Base-by-base conservation (phyloP, 2,797 vertebrate genomes). In the Clarias fuscus region DNA sequence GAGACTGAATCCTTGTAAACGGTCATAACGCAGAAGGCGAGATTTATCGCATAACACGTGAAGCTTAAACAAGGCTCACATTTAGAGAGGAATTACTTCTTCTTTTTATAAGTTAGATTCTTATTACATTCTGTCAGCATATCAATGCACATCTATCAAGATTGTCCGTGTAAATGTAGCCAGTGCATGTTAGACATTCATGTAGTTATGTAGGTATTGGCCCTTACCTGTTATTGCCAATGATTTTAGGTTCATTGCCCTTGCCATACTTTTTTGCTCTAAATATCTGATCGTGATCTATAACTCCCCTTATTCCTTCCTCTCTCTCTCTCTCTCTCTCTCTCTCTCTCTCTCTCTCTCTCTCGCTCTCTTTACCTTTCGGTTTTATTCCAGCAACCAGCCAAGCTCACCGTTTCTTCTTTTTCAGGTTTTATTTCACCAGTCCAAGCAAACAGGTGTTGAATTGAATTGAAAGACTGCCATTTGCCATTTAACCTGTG, bases 391-490 rank as follows among this genome's bases (percentile, higher is more conserved):
- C 53, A 84, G 90, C 88, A 59, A 76, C 14, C 64, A 88, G 6
- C 82, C 89, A 88, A 86, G 59, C 84, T 83, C 65, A 73, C 78
- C 67, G 68, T 84, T 81, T 86, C 58, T 86, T 70, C n/a, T 76
- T 14, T 27, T 4, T 58, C 79, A 24, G 11, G 3, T 22, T 85
- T 88, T 14, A 53, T 59, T 77, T 77, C 76, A 58, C 40, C 79
- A 90, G 78, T 91, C 85, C 84, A 88, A 65, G 80, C 58, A 82
- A 90, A 86, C 87, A 92, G 89, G 90, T 92, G 91, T 88, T 91
- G 91, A 83, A 93, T 91, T 93, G 91, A 93, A 92, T 91, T 89
- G 70, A 87, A 90, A 89, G 85, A 92, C 77, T 85, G 64, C 84
- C 84, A 91, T 90, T 92, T 89, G 70, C 83, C 33, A 84, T 85